A percentile compares a stretch with the other conserved stretches of the same genome.
phyloP scores from a whole-genome alignment of 2,113 vertebrate genomes.

The Xenotilapia caudafasciata region DNA sequence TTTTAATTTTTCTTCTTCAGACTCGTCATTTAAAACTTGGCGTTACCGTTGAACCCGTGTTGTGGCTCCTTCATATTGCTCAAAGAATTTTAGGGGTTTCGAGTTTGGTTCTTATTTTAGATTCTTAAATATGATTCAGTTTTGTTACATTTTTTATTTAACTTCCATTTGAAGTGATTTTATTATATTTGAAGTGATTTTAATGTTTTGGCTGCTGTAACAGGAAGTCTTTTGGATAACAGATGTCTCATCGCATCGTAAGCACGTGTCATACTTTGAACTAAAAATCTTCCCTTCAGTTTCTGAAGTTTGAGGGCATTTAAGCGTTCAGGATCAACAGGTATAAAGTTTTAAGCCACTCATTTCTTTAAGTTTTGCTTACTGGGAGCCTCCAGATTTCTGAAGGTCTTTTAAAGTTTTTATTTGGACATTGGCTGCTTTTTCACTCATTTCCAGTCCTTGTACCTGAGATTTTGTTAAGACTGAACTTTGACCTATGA shows the following conservation, averaged over 20 bases:
- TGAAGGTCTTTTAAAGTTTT: not conserved
- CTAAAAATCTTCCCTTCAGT: not conserved
- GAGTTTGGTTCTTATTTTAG: not conserved
- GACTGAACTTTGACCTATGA: not conserved
- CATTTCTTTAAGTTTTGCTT: fast-evolving
- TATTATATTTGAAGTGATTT: too few relatives aligned
- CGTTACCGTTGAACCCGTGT: fast-evolving
- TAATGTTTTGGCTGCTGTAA: not conserved
- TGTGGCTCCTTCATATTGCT: not conserved
- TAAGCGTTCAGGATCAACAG: fast-evolving
- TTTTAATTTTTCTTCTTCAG: not conserved
- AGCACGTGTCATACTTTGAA: fast-evolving
- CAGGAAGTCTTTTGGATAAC: not conserved
- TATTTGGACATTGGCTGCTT: not conserved
- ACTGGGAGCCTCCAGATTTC: not conserved
- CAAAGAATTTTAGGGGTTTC: not conserved
- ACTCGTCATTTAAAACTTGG: fast-evolving
- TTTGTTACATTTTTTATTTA: not conserved
- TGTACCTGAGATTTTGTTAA: not conserved
- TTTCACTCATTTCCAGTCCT: not conserved
- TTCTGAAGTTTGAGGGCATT: not conserved
- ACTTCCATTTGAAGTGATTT: fast-evolving
- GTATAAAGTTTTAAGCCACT: not conserved
- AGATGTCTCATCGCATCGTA: fast-evolving
- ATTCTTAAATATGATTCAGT: not conserved